phyloP scores from a whole-genome alignment of 2,113 vertebrate genomes.

The Periophthalmodon schlosseri region DNA sequence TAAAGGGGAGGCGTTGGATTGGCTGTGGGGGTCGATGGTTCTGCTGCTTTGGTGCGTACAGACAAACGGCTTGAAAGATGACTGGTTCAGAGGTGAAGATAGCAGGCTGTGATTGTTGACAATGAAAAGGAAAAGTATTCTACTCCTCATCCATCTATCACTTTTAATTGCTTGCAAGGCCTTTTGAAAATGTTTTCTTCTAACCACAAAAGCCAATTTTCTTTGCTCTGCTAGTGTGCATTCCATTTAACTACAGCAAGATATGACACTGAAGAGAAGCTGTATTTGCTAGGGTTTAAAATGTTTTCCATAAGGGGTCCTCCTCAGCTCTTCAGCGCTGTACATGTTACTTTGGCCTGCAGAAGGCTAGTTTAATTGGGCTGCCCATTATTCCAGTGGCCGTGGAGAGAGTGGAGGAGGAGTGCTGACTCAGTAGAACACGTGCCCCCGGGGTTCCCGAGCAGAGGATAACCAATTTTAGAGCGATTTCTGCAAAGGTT shows the following conservation, averaged over 20 bases:
- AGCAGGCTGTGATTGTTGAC: too few relatives aligned
- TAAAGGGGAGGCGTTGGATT: too few relatives aligned
- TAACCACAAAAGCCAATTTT: background rate
- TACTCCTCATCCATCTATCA: too few relatives aligned
- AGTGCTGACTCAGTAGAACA: slow-evolving; percentile 41
- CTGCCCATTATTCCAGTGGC: slow-evolving; percentile 13
- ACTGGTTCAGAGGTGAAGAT: too few relatives aligned
- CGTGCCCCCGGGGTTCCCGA: slow-evolving; percentile 9
- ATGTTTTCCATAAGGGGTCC: background rate
- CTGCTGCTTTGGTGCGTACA: too few relatives aligned
- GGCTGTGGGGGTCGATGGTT: too few relatives aligned
- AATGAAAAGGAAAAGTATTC: too few relatives aligned
- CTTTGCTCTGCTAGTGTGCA: background rate
- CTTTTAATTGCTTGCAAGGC: too few relatives aligned
- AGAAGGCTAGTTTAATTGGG: slow-evolving; percentile 14
- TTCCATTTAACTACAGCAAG: background rate
- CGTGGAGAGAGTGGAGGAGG: slow-evolving; percentile 9
- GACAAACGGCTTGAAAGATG: too few relatives aligned
- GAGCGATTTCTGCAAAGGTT: slow-evolving; percentile 12
- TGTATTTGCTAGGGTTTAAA: background rate
- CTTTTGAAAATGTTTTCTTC: too few relatives aligned
- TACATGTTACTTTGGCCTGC: slow-evolving; percentile 1
- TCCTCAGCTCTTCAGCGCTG: background rate
- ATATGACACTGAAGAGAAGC: background rate
- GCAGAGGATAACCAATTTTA: slow-evolving; percentile 24